Evolutionary conservation across 2,797 vertebrate genomes (phyloP), one percentile per base, ranked within the genome.

Genomic region (Lutjanus campechanus): DNA sequence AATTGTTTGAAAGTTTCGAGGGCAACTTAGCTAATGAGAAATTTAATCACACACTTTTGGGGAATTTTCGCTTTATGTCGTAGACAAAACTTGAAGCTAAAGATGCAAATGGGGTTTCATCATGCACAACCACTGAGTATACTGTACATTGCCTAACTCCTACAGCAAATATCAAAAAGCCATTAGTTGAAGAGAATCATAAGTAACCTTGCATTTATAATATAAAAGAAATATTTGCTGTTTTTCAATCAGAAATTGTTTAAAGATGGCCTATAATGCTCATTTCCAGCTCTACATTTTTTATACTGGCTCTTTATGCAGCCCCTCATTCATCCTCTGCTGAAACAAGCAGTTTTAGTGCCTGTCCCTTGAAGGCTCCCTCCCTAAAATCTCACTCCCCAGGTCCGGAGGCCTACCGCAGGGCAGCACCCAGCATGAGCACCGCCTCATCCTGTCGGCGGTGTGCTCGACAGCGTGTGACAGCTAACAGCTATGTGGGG

Each of bases 11-110:
- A 85, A 88, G 77, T 79, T 90, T 89, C 12, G 43, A 70, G 77
- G 81, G 71, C 75, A 83, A 74, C 69, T 83, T 85, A 50, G 60
- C 73, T 84, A 77, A 91, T 86, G 81, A 91, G 78, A 88, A 87
- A 79, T 79, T 54, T 67, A 84, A 88, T 89, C 62, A 25, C n/a
- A 16, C 20, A 53, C 51, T 77, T 64, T 47, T 53, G 60, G 49
- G 29, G 41, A 56, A 46, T 76, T 73, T 71, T 58, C 11, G 65
- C 55, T 41, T 65, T 0, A 68, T 68, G 25, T 47, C 40, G 60
- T 5, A n/a, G 13, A 69, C 25, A 22, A 13, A 75, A 81, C 60
- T 65, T 49, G 8, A 69, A 49, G 66, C 69, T n/a, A 47, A 59
- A 77, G 22, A 59, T 40, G 55, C 11, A 75, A 63, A 68, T 41